phyloP scores from a whole-genome alignment of 1,140 invertebrate species.

The Drosophila varians region DNA sequence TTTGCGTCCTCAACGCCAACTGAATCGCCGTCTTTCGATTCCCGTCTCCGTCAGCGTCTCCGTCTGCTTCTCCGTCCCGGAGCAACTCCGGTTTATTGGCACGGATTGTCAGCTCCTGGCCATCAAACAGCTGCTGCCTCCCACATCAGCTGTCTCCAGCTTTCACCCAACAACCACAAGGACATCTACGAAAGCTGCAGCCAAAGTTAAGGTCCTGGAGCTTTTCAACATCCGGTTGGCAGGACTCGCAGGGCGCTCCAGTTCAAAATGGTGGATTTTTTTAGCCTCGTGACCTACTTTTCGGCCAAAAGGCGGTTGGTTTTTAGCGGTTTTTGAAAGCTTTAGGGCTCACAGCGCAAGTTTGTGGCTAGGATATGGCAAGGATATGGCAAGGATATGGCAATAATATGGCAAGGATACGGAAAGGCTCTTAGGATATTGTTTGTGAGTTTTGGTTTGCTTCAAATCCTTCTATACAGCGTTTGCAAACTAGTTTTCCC shows the following conservation, averaged over 20 bases:
- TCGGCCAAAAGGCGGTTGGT: not conserved
- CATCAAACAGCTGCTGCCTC: not conserved
- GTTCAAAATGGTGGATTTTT: too few species aligned
- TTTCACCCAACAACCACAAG: slow-evolving; percentile 1
- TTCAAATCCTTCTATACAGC: too few species aligned
- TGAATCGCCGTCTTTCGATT: slow-evolving; percentile 28
- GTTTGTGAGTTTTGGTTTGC: too few species aligned
- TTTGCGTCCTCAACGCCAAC: slow-evolving; percentile 74
- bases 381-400: not conserved
- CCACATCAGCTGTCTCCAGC: not conserved
- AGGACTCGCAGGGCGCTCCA: not conserved
- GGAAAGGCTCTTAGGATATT: too few species aligned
- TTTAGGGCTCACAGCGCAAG: not conserved
- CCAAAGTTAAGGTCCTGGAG: not conserved
- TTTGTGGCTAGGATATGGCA: not conserved
- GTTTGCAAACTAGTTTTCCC: too few species aligned
- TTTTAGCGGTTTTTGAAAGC: not conserved
- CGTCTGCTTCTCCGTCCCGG: not conserved
- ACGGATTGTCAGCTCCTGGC: not conserved
- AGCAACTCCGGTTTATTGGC: not conserved
- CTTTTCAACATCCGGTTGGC: not conserved
- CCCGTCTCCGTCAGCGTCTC: not conserved
- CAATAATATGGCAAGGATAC: not conserved
- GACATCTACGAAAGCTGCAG: not conserved
- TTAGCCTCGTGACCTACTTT: not conserved